Evolutionary conservation across 1,140 invertebrate genomes (phyloP), one percentile per base, ranked within the genome.

Genomic region (Meloidogyne floridensis): DNA sequence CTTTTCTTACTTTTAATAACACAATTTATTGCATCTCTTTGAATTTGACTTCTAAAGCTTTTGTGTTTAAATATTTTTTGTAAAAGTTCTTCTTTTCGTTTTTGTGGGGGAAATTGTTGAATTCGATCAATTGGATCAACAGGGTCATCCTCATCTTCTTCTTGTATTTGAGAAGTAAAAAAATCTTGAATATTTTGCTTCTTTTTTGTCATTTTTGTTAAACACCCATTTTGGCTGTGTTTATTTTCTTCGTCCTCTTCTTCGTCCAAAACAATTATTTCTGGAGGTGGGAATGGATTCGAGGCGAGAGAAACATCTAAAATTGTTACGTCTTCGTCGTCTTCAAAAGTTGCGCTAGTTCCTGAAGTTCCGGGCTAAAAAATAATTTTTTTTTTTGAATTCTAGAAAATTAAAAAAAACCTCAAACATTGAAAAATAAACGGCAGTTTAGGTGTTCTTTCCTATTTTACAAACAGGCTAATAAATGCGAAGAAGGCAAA

Each of bases 51-150:
- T 43, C 65, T 47, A 20, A 86, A 84, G 13, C 69, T 83, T 32
- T 77, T 69, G 32, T 84, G 84, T 59, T 69, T 69, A 71, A 84
- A 84, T 56, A 86, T 32, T 32, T 82, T 75, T 42, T 42, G 42
- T 10, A 84, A 72, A 15, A 77, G 82, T 73, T 78, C 51, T 53
- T 81, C 80, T 65, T 54, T 59, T 3, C 73, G 53, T n/a, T 74
- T 65, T 18, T 65, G 59, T 18, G n/a, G 59, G 5, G 59, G 15
- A 65, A 65, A 18, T 65, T 65, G 10, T 65, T 65, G 59, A 65
- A 65, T 65, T 11, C 59, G 59, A 18, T 65, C 59, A 65, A 65
- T 65, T 65, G 59, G 59, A 15, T 65, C 59, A 65, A 65, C n/a
- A 65, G 59, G 59, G n/a, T 65, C 59, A 18, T 65, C 59, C 4